These are phyloP conservation scores for Neuroscelio doddi DNA, from an alignment of 2,888 invertebrate genomes.

Conservation along the genomic window DNA sequence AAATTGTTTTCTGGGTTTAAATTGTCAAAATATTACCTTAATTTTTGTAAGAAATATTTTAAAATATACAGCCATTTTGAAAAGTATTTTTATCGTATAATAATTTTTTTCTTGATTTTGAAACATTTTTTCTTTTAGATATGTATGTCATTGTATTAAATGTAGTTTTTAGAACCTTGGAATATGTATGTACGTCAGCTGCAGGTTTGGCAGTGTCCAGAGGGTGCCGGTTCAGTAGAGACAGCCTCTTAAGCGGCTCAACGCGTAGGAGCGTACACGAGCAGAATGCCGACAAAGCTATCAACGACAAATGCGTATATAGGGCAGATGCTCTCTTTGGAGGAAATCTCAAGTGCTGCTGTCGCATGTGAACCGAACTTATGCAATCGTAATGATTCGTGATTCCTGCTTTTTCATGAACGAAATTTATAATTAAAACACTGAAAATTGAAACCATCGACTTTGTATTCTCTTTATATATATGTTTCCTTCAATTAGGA, in stretches of 20 bases:
- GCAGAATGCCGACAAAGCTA: constrained; percentile 66
- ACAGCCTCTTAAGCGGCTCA: constrained; percentile 61
- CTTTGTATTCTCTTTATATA: too few species aligned
- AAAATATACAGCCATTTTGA: too few species aligned
- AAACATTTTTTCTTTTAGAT: too few species aligned
- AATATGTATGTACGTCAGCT: constrained; percentile 8
- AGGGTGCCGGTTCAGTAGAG: constrained; percentile 23
- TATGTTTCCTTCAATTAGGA: too few species aligned
- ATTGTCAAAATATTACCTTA: too few species aligned
- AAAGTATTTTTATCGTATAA: background rate
- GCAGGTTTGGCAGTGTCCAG: constrained; percentile 15
- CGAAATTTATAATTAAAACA: too few species aligned
- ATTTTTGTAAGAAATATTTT: too few species aligned
- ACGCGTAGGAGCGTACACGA: constrained; percentile 55
- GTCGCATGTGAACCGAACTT: background rate
- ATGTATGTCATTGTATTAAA: background rate
- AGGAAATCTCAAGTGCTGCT: constrained; percentile 13
- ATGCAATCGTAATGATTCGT: constrained; percentile 8
- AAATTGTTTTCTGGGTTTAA: too few species aligned
- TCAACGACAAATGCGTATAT: constrained; percentile 52
- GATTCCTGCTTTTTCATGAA: background rate
- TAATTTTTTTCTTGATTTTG: constrained; percentile 9
- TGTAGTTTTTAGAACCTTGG: background rate
- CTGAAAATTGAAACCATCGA: too few species aligned
- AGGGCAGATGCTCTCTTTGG: constrained; percentile 44